A percentile compares a stretch with the other conserved stretches of the same genome.
Evolutionary conservation across 2,888 invertebrate species (phyloP).

Genomic region (Trichopria drosophilae): DNA sequence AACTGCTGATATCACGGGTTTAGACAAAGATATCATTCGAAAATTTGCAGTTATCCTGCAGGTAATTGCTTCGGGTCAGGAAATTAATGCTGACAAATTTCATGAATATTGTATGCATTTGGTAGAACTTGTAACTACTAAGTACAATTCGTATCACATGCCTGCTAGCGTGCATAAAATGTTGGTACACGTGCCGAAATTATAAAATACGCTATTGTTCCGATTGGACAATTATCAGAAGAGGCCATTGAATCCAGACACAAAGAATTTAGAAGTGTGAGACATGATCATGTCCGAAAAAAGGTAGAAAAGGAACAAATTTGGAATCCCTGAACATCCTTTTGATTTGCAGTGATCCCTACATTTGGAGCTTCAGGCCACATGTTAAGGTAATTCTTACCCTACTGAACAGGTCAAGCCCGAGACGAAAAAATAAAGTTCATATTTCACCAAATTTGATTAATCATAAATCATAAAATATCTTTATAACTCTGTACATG

Average conservation of each 20-base stretch:
- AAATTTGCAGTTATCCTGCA: slow-evolving; percentile 5
- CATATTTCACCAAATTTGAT: no score
- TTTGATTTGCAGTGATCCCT: no score
- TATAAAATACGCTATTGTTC: background rate
- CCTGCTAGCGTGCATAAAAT: slow-evolving; percentile 4
- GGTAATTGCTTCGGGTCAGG: slow-evolving; percentile 7
- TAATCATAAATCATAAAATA: no score
- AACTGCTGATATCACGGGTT: slow-evolving; percentile 5
- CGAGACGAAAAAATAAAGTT: no score
- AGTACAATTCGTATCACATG: slow-evolving; percentile 3
- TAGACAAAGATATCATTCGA: background rate
- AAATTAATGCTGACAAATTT: background rate
- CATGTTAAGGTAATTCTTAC: no score
- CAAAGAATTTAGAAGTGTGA: slow-evolving; percentile 8
- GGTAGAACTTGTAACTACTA: background rate
- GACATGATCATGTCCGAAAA: no score
- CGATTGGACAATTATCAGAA: slow-evolving; percentile 10
- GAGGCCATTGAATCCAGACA: slow-evolving; percentile 3
- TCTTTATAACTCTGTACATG: no score
- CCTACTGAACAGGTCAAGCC: no score
- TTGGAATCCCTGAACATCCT: no score
- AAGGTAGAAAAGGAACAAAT: no score
- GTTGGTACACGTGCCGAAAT: slow-evolving; percentile 1
- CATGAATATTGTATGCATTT: background rate
- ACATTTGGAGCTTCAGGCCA: no score